Percentiles rank a stretch among this genome's conserved stretches.
Conservation (phyloP, 2,113 vertebrate genomes). For the Thalassarche chlororhynchos region DNA sequence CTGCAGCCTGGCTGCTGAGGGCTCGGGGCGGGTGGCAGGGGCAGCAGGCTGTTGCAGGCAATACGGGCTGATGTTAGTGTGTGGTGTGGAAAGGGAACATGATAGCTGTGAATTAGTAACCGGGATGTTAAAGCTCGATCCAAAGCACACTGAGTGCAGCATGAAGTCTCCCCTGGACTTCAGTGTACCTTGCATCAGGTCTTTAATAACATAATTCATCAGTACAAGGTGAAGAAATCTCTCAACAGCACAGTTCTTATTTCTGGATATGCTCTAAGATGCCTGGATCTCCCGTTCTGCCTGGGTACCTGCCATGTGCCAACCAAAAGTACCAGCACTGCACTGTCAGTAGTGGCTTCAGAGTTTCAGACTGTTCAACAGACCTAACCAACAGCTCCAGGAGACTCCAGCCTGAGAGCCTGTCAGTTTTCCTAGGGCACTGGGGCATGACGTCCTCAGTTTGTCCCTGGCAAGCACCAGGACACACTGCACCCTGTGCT, state of each 20-base stretch:
- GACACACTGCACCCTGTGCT: background rate
- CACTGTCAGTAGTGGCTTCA: background rate
- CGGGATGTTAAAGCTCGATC: background rate
- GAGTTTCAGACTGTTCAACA: background rate
- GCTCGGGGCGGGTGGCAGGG: background rate
- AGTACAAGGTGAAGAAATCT: background rate
- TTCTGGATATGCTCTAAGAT: background rate
- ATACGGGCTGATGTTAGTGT: rapidly evolving
- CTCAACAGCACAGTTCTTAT: background rate
- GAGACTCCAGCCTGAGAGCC: background rate
- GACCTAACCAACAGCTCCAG: background rate
- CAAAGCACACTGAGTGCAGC: background rate
- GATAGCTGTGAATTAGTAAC: background rate
- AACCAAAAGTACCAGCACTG: background rate
- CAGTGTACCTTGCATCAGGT: background rate
- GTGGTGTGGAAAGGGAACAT: background rate
- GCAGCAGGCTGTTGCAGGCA: background rate
- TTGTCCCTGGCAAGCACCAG: background rate
- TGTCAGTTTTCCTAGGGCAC: background rate
- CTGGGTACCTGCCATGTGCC: rapidly evolving
- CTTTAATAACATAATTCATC: background rate
- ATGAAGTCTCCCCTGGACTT: background rate
- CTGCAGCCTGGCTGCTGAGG: rapidly evolving
- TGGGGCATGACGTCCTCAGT: background rate
- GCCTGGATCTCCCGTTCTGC: background rate